Evolutionary conservation across 2,113 vertebrate genomes (phyloP), one percentile per base, ranked within the genome.

Genomic region (Apteryx owenii): DNA sequence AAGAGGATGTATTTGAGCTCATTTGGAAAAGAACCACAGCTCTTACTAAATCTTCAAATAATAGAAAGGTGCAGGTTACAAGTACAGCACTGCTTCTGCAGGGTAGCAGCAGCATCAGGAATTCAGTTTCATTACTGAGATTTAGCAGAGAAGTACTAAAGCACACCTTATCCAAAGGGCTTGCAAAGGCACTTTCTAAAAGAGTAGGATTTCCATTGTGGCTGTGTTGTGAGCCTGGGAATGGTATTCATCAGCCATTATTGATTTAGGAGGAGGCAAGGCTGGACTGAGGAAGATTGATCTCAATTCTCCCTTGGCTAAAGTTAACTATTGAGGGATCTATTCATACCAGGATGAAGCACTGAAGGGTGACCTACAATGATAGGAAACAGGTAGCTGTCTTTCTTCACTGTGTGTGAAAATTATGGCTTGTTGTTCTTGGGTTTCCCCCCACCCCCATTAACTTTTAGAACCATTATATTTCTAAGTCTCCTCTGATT

Each of bases 171-270:
- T 77, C 87, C 88, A 69, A 76, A 86, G 70, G 66, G 75, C 91
- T 93, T 72, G 94, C 87, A 91, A 91, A 95, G 89, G 82, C 90
- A 90, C 85, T 88, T 95, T 83, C 53, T 86, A 16, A 73, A 89
- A 66, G 90, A 93, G 92, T 68, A 77, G 93, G 58, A 40, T 89
- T 94, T 66, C 92, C 92, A 90, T 62, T 40, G 78, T 93, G 87
- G 18, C 94, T 79, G 58, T 73, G 91, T 54, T 80, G 7, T 33
- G 76, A 86, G 87, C 81, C 36, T 85, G 92, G 65, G 91, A 94
- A 75, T 65, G 71, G 81, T 19, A 94, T 95, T 90, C 95, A 93
- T 96, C 93, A 97, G 90, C 79, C 85, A n/a, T 22, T 91, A 96
- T 94, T 93, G 96, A 96, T 94, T 53, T 50, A 78, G 82, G 62